Base-by-base conservation (phyloP, 1,140 invertebrate species). In the Polypedilum vanderplanki region DNA sequence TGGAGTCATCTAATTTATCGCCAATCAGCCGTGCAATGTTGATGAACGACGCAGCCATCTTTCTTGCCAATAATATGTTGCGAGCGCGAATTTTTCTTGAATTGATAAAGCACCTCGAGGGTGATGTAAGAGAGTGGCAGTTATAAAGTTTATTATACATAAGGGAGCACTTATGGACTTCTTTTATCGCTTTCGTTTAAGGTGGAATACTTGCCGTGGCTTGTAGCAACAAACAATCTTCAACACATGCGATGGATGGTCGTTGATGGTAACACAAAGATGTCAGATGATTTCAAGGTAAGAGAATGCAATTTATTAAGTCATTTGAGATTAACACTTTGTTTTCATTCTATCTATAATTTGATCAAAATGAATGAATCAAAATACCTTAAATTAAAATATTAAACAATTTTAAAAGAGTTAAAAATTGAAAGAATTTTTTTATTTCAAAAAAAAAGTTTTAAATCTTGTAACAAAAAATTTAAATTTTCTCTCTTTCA, bases 1-100 rank as follows among this genome's bases (percentile, higher is more conserved):
- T 7, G 65, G 20, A 70, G 3, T 18, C 20, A 18, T 20, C 65
- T 18, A 70, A 70, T 70, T 18, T 70, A 70, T 20, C 65, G 65
- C 65, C 65, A 10, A 70, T 20, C 17, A 70, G 65, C 20, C 65
- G 65, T 70, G 65, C 65, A 22, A 70, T 70, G 65, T 18, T 70
- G 65, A 70, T 70, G 20, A 22, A 70, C 20, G 65, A 70, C 20
- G 65, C 65, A 18, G 17, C 65, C 15, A 22, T 70, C 9, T 70
- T 70, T 12, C 20, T 70, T 22, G 17, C 17, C 9, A 70, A 18
- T 10, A 20, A 70, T 20, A 70, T 70, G 17, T 17, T 70, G n/a
- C 17, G 20, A 18, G 65, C 10, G 4, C 15, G 65, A 22, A 18
- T 70, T 10, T 70, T 70, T 22, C 17, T 70, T n/a, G 65, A 70